Base-by-base conservation (phyloP, 2,888 invertebrate species). In the Syrista parreyssii region DNA sequence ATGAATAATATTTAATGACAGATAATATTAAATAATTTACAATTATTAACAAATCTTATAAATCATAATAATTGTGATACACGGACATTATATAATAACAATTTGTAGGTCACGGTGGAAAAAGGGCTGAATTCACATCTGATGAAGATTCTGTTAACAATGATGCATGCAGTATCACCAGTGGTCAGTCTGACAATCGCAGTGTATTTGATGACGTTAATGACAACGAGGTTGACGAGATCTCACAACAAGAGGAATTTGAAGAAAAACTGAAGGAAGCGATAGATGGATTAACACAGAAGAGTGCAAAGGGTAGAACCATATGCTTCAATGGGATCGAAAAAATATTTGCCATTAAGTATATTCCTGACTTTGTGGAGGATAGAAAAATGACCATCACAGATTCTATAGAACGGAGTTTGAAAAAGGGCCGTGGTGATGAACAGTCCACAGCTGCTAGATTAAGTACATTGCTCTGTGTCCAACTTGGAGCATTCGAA, bases 201-300 rank as follows among this genome's bases (percentile, higher is more conserved):
- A 96, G 96, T 88, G 92, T 93, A 84, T 91, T 93, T 73, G 95
- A 95, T 79, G 95, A 95, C 68, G 85, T 86, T 1, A 92, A 92
- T 68, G 92, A 92, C 31, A 90, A 90, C 36, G 92, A 92, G 79
- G 92, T 93, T 40, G 95, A 95, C 80, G 95, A 95, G 80, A 87
- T 92, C 30, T 91, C 92, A 4, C 93, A 94, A 91, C 96, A 96
- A 83, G 96, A 96, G 84, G 92, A 93, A 11, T 95, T 97, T 83
- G 98, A 98, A 92, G 98, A 98, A 86, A 97, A 97, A 90, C 93
- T 99, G 36, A 93, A 95, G 40, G 97, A 98, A 89, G 94, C 96
- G 1, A 94, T 99, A 76, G 99, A 99, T 88, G 96, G 96, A 34
- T 93, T 98, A 69, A 94, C 95, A n/a, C 97, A 98, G 84, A 97